Evolutionary conservation across 2,113 vertebrate genomes (phyloP).

Genomic region (Centrocercus urophasianus): DNA sequence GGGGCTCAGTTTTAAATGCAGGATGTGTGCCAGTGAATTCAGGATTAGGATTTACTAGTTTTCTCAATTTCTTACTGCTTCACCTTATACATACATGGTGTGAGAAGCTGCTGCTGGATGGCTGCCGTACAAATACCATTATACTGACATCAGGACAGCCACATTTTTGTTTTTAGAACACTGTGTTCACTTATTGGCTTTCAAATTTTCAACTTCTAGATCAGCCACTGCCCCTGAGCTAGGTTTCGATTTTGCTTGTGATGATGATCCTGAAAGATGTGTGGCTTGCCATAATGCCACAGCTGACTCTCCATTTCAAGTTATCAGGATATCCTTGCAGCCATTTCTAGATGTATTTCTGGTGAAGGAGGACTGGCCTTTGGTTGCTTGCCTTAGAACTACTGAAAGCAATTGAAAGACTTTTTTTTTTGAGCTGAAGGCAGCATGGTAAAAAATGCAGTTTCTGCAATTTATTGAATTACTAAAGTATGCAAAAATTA

Average conservation of each 20-base stretch:
- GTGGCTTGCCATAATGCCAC: not conserved
- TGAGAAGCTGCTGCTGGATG: not conserved
- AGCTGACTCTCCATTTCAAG: conserved; percentile 19
- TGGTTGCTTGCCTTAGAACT: not conserved
- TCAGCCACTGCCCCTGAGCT: not conserved
- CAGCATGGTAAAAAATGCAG: conserved; percentile 35
- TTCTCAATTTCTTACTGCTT: not conserved
- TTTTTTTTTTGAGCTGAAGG: not conserved
- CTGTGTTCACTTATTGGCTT: fast-evolving
- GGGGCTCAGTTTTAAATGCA: not conserved
- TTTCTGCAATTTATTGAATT: conserved; percentile 71
- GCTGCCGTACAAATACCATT: not conserved
- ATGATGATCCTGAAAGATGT: not conserved
- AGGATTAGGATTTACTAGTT: not conserved
- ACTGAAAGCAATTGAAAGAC: not conserved
- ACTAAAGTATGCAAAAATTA: conserved; percentile 72
- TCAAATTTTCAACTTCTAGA: not conserved
- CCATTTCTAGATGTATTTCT: conserved; percentile 40
- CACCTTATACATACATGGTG: fast-evolving
- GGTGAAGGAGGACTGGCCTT: conserved; percentile 41
- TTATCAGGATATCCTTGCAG: conserved; percentile 22
- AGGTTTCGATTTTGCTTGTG: not conserved
- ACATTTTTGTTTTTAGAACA: not conserved
- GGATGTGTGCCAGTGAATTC: not conserved
- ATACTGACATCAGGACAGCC: not conserved